Evolutionary conservation across 2,797 vertebrate genomes (phyloP).

Genomic region (Rhynchotus rufescens): DNA sequence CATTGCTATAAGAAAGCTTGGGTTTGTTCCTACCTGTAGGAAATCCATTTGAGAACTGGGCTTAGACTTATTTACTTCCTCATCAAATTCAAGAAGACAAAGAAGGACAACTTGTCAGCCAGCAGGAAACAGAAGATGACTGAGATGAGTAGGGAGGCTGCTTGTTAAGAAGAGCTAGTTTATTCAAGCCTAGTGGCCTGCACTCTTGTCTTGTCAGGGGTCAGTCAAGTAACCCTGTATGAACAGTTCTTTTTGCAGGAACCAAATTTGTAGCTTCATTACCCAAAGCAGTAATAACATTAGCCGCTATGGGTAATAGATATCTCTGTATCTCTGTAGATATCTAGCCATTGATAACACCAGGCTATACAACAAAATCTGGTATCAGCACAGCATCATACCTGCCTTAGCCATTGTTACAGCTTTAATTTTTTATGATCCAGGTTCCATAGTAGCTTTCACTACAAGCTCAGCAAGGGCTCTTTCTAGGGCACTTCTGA

Average conservation of each 20-base stretch:
- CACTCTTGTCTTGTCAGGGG: not conserved
- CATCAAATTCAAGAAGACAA: not conserved
- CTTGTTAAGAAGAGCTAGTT: not conserved
- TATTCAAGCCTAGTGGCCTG: not conserved
- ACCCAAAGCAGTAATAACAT: not conserved
- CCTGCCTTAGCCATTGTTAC: not conserved
- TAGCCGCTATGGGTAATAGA: not conserved
- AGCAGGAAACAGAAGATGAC: not conserved
- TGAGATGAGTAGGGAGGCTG: not conserved
- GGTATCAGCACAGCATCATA: not conserved
- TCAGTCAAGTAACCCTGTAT: not conserved
- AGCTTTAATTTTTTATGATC: too few relatives aligned
- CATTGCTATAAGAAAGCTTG: not conserved
- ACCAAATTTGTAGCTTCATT: not conserved
- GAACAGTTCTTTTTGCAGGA: not conserved
- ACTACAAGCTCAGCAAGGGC: not conserved
- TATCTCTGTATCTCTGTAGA: too few relatives aligned
- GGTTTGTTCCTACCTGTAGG: not conserved
- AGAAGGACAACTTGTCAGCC: not conserved
- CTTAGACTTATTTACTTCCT: not conserved
- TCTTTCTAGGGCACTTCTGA: not conserved
- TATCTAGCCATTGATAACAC: not conserved
- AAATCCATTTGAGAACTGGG: not conserved
- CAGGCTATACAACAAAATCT: not conserved
- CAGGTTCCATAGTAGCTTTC: not conserved